A percentile compares a stretch with the other conserved stretches of the same genome.
Evolutionary conservation across 2,797 vertebrate species (phyloP).

Genomic region (Poeciliopsis presidionis): DNA sequence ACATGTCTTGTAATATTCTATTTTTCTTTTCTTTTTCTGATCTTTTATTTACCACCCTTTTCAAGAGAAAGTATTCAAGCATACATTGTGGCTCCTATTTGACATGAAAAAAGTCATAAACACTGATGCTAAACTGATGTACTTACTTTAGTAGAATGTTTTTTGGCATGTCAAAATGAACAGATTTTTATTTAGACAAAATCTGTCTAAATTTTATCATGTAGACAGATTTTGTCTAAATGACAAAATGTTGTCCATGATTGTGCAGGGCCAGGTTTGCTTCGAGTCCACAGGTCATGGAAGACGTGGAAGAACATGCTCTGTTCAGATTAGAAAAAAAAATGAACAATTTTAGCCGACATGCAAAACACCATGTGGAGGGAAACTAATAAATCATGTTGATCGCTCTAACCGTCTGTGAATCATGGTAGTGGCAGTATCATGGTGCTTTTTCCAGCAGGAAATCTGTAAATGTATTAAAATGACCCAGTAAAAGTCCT

Average conservation of each 20-base stretch:
- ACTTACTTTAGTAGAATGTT: neutral
- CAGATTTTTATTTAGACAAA: neutral
- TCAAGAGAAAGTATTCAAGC: slow-evolving; percentile 5
- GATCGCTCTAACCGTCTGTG: neutral
- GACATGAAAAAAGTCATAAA: slow-evolving; percentile 4
- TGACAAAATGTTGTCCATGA: neutral
- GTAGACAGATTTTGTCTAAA: neutral
- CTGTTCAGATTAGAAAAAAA: neutral
- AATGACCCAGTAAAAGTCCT: neutral
- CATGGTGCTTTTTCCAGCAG: neutral
- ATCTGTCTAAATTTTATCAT: too few relatives aligned
- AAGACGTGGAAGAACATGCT: neutral
- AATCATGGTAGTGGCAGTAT: neutral
- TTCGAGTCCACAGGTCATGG: neutral
- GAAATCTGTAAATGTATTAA: neutral
- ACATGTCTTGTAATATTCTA: neutral
- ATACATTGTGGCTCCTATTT: neutral
- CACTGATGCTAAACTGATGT: neutral
- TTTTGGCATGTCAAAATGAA: neutral
- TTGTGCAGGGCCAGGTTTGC: neutral
- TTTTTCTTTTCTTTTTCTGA: slow-evolving; percentile 16
- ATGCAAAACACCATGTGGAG: neutral
- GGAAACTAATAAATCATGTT: neutral
- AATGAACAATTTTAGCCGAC: neutral
- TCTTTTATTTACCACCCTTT: neutral